These are phyloP conservation scores for Pseudolaguvia tuberculata DNA, from an alignment of 2,113 vertebrate species.

Conservation along the genomic window DNA sequence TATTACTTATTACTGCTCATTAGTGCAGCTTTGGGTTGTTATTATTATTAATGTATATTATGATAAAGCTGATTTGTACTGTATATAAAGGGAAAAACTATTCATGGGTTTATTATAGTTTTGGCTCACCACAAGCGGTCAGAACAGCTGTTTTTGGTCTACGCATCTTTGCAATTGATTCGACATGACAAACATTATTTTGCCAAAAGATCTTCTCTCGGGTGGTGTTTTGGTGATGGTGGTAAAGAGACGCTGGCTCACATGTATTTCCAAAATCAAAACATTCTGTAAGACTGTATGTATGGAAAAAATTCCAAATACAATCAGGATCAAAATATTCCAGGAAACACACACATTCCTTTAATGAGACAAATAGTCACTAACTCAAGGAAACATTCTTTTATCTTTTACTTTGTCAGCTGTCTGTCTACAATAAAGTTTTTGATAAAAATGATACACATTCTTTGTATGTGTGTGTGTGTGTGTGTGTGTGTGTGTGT, in stretches of 20 bases:
- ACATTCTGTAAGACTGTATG: not conserved
- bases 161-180: not conserved
- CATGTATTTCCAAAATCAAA: not conserved
- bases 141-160: not conserved
- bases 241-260: not conserved
- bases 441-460: not conserved
- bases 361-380: not conserved
- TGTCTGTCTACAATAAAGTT: not conserved
- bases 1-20: not conserved
- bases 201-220: not conserved
- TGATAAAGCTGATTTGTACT: not conserved
- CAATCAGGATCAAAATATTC: not conserved
- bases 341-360: not conserved
- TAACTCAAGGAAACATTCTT: not conserved
- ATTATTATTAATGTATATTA: not conserved
- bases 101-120: not conserved
- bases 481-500: conserved; percentile 12
- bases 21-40: not conserved
- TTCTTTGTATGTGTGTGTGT: conserved; percentile 26
- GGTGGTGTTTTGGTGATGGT: not conserved
- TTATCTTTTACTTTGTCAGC: not conserved
- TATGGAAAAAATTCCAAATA: not conserved
- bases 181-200: not conserved
- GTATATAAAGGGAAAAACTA: too few species aligned
- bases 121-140: not conserved